phyloP scores from a whole-genome alignment of 2,888 invertebrate species.

The Drosophila neonasuta region DNA sequence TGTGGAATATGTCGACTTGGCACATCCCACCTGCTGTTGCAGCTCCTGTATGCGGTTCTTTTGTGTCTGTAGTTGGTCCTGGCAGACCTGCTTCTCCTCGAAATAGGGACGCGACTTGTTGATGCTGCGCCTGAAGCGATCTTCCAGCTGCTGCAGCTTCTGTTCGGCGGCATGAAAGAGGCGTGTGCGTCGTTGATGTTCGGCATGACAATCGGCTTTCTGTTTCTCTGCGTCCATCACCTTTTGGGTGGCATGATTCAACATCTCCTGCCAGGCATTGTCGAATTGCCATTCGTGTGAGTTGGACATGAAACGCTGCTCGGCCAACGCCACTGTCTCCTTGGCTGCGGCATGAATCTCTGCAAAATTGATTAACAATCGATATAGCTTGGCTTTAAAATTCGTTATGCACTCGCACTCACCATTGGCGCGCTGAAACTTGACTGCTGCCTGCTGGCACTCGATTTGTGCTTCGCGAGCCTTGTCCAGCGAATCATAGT shows the following conservation, averaged over 20 bases:
- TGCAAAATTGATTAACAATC: slow-evolving; percentile 75
- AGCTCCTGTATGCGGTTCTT: slow-evolving; percentile 92
- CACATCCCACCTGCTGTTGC: slow-evolving; percentile 87
- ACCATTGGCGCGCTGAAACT: slow-evolving; percentile 95
- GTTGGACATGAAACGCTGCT: slow-evolving; percentile 86
- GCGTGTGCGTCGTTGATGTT: slow-evolving; percentile 92
- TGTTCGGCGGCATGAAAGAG: slow-evolving; percentile 91
- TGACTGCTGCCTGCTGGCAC: slow-evolving; percentile 94
- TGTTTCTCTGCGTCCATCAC: slow-evolving; percentile 96
- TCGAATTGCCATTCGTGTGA: slow-evolving; percentile 89
- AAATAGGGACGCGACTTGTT: slow-evolving; percentile 94
- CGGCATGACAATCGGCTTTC: slow-evolving; percentile 93
- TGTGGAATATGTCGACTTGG: slow-evolving; percentile 91
- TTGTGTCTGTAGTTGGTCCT: slow-evolving; percentile 92
- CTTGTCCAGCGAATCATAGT: slow-evolving; percentile 91
- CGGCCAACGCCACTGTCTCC: slow-evolving; percentile 95
- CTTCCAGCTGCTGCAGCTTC: slow-evolving; percentile 91
- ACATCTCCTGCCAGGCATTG: slow-evolving; percentile 98
- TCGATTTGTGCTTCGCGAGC: slow-evolving; percentile 90
- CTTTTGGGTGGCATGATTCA: slow-evolving; percentile 97
- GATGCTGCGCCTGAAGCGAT: slow-evolving; percentile 91
- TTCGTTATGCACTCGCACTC: slow-evolving; percentile 48
- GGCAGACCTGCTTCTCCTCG: slow-evolving; percentile 93
- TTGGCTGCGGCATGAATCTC: slow-evolving; percentile 96
- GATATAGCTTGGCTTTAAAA: no score